These are phyloP conservation scores for Trinorchestia longiramus DNA, from an alignment of 1,140 invertebrate genomes.

Conservation along the genomic window DNA sequence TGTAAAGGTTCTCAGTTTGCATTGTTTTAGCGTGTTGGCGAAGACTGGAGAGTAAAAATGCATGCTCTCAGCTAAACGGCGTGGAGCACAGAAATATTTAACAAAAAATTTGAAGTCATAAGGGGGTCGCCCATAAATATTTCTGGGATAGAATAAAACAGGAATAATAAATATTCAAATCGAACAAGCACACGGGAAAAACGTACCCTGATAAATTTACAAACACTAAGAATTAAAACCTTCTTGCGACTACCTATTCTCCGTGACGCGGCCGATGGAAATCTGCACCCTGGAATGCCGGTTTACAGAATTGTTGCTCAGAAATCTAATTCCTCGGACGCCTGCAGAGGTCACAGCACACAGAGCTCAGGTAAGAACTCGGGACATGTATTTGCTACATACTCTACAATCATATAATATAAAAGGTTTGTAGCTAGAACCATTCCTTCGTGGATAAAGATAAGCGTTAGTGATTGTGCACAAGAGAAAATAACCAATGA, in stretches of 20 bases:
- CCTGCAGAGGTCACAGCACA: background rate
- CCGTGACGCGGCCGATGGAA: background rate
- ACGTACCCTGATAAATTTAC: background rate
- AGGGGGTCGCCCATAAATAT: too few species aligned
- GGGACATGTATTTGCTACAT: background rate
- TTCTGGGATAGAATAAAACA: too few species aligned
- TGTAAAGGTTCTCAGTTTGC: background rate
- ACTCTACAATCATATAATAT: background rate
- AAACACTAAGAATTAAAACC: background rate
- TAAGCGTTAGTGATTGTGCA: background rate
- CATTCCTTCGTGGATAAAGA: background rate
- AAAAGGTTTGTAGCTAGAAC: background rate
- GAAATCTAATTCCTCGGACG: background rate
- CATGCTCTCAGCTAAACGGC: background rate
- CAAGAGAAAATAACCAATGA: too few species aligned
- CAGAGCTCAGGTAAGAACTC: background rate
- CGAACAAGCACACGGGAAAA: background rate
- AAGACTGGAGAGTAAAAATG: background rate
- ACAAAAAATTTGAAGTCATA: background rate
- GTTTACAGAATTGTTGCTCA: background rate
- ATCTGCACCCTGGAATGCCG: background rate
- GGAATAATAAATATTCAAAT: background rate
- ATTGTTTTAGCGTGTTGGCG: background rate
- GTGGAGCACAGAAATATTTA: background rate
- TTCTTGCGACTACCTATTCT: background rate